Evolutionary conservation across 2,113 vertebrate genomes (phyloP), one percentile per base, ranked within the genome.

Genomic region (Tachysurus fulvidraco): DNA sequence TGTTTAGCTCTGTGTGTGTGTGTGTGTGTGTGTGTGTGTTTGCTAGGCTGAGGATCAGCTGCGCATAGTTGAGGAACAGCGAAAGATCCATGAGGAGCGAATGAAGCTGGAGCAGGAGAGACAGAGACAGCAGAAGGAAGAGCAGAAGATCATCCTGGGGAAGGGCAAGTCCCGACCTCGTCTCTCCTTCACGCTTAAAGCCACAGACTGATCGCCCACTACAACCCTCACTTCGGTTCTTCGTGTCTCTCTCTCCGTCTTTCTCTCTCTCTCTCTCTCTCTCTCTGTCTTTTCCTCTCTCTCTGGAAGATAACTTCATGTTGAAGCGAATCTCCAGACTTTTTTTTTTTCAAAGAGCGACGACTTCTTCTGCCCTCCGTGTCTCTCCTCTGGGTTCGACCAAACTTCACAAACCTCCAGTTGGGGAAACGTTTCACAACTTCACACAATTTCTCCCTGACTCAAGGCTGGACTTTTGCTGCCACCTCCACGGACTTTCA

Each of bases 91-190:
- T 89, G 98, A 98, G 95, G 98, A 99, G 94, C 97, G 98, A 93
- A 97, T 99, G 97, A 99, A 99, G 97, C 96, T 99, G 95, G 97
- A 99, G 91, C 98, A 99, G 96, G 98, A 99, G 94, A 97, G 98
- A 89, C 98, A 99, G 91, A 96, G 93, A 92, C 98, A 99, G 90
- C 98, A 99, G 96, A 99, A 99, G 92, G 98, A 99, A 95, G 97
- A 99, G 94, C 98, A 99, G 97, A 99, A 98, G 97, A 98, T 99
- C 83, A 99, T 99, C 94, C 94, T 99, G 92, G 98, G 98, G 93
- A 99, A 99, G 95, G 98, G 98, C 89, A 99, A 99, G 95, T 98
- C 98, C 94, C 95, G 98, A 92, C 98, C 98, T 86, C 98, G 98
- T 94, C 97, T 99, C 91, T 99, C 98, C 93, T 99, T 99, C 95